A percentile compares a stretch with the other conserved stretches of the same genome.
These are phyloP conservation scores for Parauchenoglanis ngamensis DNA, from an alignment of 2,797 vertebrate species.

Conservation along the genomic window DNA sequence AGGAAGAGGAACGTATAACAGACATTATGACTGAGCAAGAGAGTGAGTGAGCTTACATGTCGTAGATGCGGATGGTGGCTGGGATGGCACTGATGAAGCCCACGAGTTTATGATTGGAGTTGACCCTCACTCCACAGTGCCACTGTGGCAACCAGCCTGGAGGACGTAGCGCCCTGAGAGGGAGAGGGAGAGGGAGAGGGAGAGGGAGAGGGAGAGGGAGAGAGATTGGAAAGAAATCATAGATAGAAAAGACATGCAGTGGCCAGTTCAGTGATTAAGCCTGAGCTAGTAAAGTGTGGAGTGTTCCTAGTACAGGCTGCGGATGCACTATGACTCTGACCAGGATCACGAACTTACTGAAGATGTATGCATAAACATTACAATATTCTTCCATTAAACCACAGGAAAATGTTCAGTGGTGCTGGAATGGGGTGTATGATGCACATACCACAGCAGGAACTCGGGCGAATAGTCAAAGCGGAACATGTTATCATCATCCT, in stretches of 20 bases:
- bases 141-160: conserved; percentile 97
- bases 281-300: background rate
- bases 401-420: background rate
- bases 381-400: background rate
- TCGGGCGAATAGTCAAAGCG: conserved; percentile 98
- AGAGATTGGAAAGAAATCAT: background rate
- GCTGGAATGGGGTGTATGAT: background rate
- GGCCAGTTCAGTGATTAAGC: background rate
- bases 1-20: background rate
- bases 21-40: background rate
- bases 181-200: background rate
- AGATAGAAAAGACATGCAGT: background rate
- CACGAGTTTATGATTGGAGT: conserved; percentile 95
- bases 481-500: conserved; percentile 99
- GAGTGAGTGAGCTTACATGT: conserved; percentile 77
- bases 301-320: background rate
- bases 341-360: background rate
- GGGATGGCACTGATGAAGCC: conserved; percentile 99
- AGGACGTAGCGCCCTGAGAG: conserved; percentile 89
- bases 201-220: background rate
- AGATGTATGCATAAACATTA: background rate
- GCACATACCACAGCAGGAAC: conserved; percentile 92
- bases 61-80: conserved; percentile 91
- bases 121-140: conserved; percentile 96
- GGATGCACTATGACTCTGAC: background rate